A percentile compares a stretch with the other conserved stretches of the same genome.
phyloP scores from a whole-genome alignment of 1,140 invertebrate genomes.

The Cotesia vestalis region DNA sequence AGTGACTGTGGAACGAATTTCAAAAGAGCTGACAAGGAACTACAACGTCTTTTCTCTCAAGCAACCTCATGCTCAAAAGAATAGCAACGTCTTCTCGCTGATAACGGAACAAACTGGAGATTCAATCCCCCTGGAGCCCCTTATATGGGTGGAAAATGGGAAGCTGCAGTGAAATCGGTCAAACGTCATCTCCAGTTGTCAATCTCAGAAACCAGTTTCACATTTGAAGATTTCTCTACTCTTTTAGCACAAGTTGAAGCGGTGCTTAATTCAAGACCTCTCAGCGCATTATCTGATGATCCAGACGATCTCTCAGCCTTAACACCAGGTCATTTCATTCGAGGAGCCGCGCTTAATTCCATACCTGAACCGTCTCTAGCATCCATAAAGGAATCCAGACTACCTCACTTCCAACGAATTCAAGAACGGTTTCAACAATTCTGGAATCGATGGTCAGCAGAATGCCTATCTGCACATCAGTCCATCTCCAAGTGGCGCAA shows the following conservation, averaged over 20 bases:
- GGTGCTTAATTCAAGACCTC: slow-evolving; percentile 44
- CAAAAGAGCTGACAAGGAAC: not conserved
- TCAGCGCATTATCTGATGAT: slow-evolving; percentile 27
- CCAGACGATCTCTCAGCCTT: slow-evolving; percentile 16
- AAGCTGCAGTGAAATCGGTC: slow-evolving; percentile 46
- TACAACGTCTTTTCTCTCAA: too few relatives aligned
- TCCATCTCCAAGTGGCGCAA: slow-evolving; percentile 25
- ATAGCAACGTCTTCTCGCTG: not conserved
- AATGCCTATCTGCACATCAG: slow-evolving; percentile 2
- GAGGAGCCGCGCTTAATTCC: slow-evolving; percentile 10
- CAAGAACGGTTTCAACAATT: not conserved
- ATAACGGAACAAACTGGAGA: slow-evolving; percentile 49
- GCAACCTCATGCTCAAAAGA: too few relatives aligned
- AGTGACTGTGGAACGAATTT: slow-evolving; percentile 19
- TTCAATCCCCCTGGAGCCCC: slow-evolving; percentile 55
- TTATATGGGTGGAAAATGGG: slow-evolving; percentile 49
- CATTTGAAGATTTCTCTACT: slow-evolving; percentile 43
- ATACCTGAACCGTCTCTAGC: slow-evolving; percentile 29
- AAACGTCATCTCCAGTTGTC: slow-evolving; percentile 47
- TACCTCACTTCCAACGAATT: not conserved
- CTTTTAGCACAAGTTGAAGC: slow-evolving; percentile 43
- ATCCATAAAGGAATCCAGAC: not conserved
- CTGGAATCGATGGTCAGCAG: slow-evolving; percentile 12
- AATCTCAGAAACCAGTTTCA: slow-evolving; percentile 26
- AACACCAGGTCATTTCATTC: slow-evolving; percentile 36